Conservation (phyloP, 2,888 invertebrate species). For the Geotrupes spiniger region DNA sequence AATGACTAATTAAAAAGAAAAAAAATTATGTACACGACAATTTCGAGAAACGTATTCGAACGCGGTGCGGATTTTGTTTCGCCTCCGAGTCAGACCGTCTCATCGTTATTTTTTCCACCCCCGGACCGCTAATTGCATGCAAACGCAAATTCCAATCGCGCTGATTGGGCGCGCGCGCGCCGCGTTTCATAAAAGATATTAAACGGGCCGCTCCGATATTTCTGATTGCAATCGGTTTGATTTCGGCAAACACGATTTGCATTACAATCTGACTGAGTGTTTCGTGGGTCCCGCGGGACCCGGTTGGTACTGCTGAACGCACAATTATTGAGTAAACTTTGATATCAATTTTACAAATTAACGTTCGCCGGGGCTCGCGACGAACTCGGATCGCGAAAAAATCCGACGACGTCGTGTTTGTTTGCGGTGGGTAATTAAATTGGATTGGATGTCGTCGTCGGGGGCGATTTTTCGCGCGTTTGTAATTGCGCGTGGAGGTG, state of each 20-base stretch:
- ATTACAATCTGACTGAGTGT: slow-evolving; percentile 46
- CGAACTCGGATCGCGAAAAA: slow-evolving; percentile 1
- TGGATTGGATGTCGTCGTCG: neutral
- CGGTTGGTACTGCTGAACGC: slow-evolving; percentile 47
- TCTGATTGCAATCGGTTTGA: slow-evolving; percentile 33
- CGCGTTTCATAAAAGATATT: no score
- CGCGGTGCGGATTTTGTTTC: no score
- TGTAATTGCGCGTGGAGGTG: neutral
- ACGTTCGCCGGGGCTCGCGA: slow-evolving; percentile 5
- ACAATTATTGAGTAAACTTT: slow-evolving; percentile 51
- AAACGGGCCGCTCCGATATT: slow-evolving; percentile 23
- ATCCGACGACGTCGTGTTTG: neutral
- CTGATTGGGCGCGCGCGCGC: no score
- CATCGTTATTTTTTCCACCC: no score
- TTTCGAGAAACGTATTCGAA: no score
- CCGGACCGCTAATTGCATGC: no score
- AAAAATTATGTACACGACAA: no score
- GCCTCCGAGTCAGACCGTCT: no score
- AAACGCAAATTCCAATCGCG: no score
- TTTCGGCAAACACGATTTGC: slow-evolving; percentile 48
- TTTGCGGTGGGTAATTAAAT: neutral
- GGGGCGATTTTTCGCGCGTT: neutral
- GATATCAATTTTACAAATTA: slow-evolving; percentile 44
- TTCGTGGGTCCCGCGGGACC: slow-evolving; percentile 22
- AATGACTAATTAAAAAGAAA: no score